phyloP scores from a whole-genome alignment of 2,888 invertebrate genomes.

The Hedychridium roseum region DNA sequence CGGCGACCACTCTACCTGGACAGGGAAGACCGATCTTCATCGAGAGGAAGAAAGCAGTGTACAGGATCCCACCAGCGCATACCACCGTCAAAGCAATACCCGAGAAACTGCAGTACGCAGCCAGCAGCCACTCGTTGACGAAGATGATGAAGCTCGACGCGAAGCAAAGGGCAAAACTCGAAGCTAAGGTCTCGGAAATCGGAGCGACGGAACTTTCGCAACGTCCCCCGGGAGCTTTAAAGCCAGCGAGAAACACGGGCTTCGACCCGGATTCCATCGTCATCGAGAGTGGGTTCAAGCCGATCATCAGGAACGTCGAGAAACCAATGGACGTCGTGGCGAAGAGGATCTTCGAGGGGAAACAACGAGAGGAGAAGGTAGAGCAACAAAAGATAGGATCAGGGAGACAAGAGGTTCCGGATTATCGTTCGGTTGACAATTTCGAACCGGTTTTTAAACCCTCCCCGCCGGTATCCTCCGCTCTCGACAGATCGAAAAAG shows the following conservation, averaged over 20 bases:
- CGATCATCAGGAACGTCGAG: conserved; percentile 71
- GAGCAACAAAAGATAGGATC: too few relatives aligned
- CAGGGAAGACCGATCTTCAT: conserved; percentile 42
- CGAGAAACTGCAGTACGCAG: conserved; percentile 6
- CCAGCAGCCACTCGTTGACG: conserved; percentile 17
- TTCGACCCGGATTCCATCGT: conserved; percentile 84
- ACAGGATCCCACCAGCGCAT: conserved; percentile 30
- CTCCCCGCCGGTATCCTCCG: conserved; percentile 68
- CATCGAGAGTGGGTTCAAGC: conserved; percentile 85
- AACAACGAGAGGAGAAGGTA: conserved; percentile 9
- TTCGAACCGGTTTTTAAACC: conserved; percentile 86
- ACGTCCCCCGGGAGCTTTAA: conserved; percentile 18
- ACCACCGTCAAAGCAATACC: conserved; percentile 13
- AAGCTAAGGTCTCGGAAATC: conserved; percentile 31
- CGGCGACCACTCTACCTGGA: conserved; percentile 27
- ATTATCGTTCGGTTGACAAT: conserved; percentile 64
- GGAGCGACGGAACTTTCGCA: conserved; percentile 12
- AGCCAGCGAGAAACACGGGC: conserved; percentile 74
- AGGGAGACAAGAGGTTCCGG: conserved; percentile 61
- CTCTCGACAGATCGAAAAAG: conserved; percentile 50
- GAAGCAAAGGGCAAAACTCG: conserved; percentile 34
- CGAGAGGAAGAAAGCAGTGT: conserved; percentile 52
- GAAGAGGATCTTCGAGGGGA: conserved; percentile 18
- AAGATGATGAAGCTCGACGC: conserved; percentile 43
- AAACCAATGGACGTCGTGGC: conserved; percentile 47